Evolutionary conservation across 2,888 invertebrate genomes (phyloP).

Genomic region (Octodonta nipae): DNA sequence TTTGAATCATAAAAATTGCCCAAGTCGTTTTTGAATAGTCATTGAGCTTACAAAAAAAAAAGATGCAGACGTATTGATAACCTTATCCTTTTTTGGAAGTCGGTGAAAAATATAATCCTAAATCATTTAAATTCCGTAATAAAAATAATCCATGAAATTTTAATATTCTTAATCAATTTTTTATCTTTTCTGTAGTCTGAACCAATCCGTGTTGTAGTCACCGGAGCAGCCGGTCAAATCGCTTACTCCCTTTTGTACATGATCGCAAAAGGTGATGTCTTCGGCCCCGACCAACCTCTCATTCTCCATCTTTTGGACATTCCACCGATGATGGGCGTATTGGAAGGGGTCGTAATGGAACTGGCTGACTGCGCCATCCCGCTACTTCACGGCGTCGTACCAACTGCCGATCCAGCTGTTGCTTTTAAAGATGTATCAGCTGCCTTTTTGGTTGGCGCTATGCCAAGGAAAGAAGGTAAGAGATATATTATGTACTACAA

Average conservation of each 20-base stretch:
- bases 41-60: no score
- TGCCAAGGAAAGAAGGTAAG: constrained; percentile 73
- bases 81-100: no score
- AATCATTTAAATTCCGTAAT: no score
- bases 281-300: constrained; percentile 77
- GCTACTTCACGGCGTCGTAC: constrained; percentile 66
- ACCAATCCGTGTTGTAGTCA: constrained; percentile 86
- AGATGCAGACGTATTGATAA: no score
- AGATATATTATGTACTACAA: background rate
- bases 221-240: constrained; percentile 98
- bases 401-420: constrained; percentile 74
- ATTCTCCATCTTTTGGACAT: constrained; percentile 88
- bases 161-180: no score
- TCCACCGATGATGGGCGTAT: constrained; percentile 85
- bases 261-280: constrained; percentile 90
- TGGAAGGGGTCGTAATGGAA: constrained; percentile 98
- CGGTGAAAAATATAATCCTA: no score
- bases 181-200: constrained; percentile 58
- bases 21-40: no score
- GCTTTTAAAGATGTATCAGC: constrained; percentile 95
- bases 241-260: constrained; percentile 92
- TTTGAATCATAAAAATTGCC: no score
- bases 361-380: constrained; percentile 90
- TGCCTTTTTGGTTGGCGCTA: constrained; percentile 92
- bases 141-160: no score